phyloP scores from a whole-genome alignment of 37 sponge, comb jelly and placozoan species.

The Cliona cf. orientalis region DNA sequence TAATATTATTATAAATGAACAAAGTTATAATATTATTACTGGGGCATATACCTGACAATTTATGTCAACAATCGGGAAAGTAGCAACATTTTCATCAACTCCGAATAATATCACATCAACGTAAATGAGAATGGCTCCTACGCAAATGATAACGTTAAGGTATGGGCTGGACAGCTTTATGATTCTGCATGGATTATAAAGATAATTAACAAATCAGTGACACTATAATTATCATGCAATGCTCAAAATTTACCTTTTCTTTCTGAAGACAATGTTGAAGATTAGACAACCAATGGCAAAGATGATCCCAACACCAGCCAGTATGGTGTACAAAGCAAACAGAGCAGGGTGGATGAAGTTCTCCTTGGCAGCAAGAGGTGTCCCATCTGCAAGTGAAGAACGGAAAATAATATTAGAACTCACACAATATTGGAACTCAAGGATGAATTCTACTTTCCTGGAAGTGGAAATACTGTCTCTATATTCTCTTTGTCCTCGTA shows the following conservation, averaged over 20 bases:
- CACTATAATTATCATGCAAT: not conserved
- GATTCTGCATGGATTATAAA: too few relatives aligned
- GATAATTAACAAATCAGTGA: too few relatives aligned
- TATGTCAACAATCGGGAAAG: not conserved
- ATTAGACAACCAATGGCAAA: conserved; percentile 48
- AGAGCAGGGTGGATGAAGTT: not conserved
- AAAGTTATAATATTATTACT: too few relatives aligned
- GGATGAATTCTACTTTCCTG: too few relatives aligned
- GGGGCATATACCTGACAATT: conserved; percentile 50
- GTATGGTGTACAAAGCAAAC: conserved; percentile 23
- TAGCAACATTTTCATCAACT: conserved; percentile 12
- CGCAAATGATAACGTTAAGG: conserved; percentile 55
- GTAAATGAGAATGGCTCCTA: conserved; percentile 61
- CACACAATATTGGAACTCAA: too few relatives aligned
- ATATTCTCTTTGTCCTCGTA: not conserved
- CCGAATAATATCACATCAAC: conserved; percentile 51
- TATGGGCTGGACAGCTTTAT: conserved; percentile 67
- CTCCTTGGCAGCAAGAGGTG: conserved; percentile 10
- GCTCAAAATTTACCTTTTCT: conserved; percentile 29
- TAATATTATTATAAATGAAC: too few relatives aligned
- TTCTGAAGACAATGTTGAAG: conserved; percentile 58
- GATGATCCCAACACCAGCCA: conserved; percentile 13
- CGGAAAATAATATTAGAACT: too few relatives aligned
- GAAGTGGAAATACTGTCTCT: conserved; percentile 26
- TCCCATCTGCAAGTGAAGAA: conserved; percentile 19